Evolutionary conservation across 1,140 invertebrate genomes (phyloP).

Genomic region (Scylla paramamosain): DNA sequence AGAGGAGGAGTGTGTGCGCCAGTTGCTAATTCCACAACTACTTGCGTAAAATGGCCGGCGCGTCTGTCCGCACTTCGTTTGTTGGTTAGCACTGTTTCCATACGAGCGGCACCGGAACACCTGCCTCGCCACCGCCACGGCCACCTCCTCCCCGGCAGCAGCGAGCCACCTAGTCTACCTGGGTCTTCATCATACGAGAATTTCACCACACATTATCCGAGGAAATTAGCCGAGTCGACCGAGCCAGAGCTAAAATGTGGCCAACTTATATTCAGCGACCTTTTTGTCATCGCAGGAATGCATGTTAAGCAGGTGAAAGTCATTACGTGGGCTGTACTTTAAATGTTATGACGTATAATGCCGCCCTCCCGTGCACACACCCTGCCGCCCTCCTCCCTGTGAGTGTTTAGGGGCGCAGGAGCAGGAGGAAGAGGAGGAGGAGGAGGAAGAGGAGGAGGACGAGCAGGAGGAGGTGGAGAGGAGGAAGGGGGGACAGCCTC

Average conservation of each 20-base stretch:
- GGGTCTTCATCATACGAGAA: slow-evolving; percentile 51
- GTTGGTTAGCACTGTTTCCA: not conserved
- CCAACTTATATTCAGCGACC: slow-evolving; percentile 56
- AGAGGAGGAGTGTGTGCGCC: not conserved
- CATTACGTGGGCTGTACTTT: slow-evolving; percentile 52
- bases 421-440: not conserved
- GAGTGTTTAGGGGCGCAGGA: not conserved
- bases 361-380: not conserved
- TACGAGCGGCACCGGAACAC: not conserved
- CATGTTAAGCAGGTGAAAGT: slow-evolving; percentile 65
- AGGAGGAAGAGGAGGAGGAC: not conserved
- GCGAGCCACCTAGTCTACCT: not conserved
- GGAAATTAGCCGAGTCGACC: slow-evolving; percentile 45
- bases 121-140: not conserved
- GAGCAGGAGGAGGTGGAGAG: not conserved
- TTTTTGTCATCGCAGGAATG: slow-evolving; percentile 52
- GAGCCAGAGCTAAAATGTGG: slow-evolving; percentile 37
- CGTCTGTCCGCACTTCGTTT: not conserved
- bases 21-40: not conserved
- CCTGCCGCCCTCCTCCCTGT: not conserved
- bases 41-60: not conserved
- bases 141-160: not conserved
- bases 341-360: slow-evolving; percentile 52
- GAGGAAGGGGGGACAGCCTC: not conserved
- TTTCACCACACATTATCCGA: slow-evolving; percentile 47